Conservation (phyloP, 2,113 vertebrate species). For the Sminthopsis crassicaudata region DNA sequence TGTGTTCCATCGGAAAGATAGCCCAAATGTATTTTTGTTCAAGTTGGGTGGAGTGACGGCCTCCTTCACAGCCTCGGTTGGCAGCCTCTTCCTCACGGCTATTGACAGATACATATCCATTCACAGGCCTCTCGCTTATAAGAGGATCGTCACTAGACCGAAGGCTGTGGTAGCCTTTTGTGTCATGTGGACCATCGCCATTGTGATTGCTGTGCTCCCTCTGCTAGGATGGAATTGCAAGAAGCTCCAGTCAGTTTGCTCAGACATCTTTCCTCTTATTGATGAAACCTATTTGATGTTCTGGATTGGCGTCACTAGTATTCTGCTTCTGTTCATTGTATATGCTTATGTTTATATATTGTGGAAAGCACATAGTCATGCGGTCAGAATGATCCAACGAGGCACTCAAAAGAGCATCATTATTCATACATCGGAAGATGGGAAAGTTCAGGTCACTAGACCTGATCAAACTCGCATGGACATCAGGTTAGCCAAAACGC, state of each 20-base stretch:
- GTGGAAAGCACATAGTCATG: slow-evolving; percentile 98
- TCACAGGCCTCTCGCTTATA: slow-evolving; percentile 95
- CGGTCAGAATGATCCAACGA: slow-evolving; percentile 96
- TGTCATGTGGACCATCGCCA: slow-evolving; percentile 98
- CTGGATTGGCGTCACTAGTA: slow-evolving; percentile 97
- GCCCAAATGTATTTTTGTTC: slow-evolving; percentile 96
- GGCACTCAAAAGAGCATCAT: slow-evolving; percentile 98
- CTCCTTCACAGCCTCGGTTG: slow-evolving; percentile 97
- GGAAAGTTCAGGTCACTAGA: slow-evolving; percentile 95
- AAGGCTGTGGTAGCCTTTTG: slow-evolving; percentile 98
- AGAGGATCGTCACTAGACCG: slow-evolving; percentile 97
- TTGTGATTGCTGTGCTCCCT: slow-evolving; percentile 95
- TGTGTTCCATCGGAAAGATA: slow-evolving; percentile 98
- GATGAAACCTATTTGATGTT: slow-evolving; percentile 98
- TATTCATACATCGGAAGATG: slow-evolving; percentile 94
- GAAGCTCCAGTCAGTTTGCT: slow-evolving; percentile 94
- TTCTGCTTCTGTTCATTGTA: slow-evolving; percentile 97
- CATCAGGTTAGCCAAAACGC: slow-evolving; percentile 98
- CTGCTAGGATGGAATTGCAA: slow-evolving; percentile 99
- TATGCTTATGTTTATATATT: slow-evolving; percentile 99
- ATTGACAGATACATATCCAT: slow-evolving; percentile 99
- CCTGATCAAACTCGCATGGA: slow-evolving; percentile 99
- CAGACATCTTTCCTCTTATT: slow-evolving; percentile 98
- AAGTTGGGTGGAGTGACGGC: slow-evolving; percentile 98
- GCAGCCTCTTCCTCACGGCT: slow-evolving; percentile 98